These are phyloP conservation scores for Loripinus fragilis DNA, from an alignment of 2,888 invertebrate species.

Conservation along the genomic window DNA sequence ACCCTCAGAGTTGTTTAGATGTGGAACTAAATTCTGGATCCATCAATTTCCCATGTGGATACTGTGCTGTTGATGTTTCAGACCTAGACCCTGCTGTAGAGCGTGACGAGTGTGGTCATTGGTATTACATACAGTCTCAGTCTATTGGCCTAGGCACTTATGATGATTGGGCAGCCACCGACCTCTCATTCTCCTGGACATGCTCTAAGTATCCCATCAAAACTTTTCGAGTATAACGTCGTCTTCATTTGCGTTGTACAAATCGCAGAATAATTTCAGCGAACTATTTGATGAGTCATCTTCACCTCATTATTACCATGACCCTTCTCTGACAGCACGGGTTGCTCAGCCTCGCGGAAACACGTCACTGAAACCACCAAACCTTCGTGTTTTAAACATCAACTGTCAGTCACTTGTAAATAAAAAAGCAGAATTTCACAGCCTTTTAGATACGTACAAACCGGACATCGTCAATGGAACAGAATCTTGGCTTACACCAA, in stretches of 20 bases:
- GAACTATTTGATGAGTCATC: neutral
- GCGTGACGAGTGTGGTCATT: too few species aligned
- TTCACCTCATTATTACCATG: neutral
- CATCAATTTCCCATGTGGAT: too few species aligned
- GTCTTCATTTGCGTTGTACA: neutral
- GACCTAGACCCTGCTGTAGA: too few species aligned
- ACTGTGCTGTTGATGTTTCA: too few species aligned
- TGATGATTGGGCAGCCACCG: too few species aligned
- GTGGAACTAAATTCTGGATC: too few species aligned
- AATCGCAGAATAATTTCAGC: conserved; percentile 14
- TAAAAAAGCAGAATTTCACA: conserved; percentile 17
- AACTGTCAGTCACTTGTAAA: conserved; percentile 16
- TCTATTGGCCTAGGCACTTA: too few species aligned
- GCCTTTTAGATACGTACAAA: conserved; percentile 11
- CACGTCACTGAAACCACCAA: neutral
- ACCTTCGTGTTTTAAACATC: neutral
- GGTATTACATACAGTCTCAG: too few species aligned
- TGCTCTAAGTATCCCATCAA: too few species aligned
- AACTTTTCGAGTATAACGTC: neutral
- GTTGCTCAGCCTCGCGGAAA: conserved; percentile 5
- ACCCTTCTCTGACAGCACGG: neutral
- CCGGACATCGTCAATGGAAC: conserved; percentile 25
- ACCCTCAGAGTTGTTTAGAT: too few species aligned
- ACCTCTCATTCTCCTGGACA: too few species aligned
- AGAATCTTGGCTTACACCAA: conserved; percentile 25